Conservation (phyloP, 2,113 vertebrate genomes). For the Tachysurus fulvidraco region DNA sequence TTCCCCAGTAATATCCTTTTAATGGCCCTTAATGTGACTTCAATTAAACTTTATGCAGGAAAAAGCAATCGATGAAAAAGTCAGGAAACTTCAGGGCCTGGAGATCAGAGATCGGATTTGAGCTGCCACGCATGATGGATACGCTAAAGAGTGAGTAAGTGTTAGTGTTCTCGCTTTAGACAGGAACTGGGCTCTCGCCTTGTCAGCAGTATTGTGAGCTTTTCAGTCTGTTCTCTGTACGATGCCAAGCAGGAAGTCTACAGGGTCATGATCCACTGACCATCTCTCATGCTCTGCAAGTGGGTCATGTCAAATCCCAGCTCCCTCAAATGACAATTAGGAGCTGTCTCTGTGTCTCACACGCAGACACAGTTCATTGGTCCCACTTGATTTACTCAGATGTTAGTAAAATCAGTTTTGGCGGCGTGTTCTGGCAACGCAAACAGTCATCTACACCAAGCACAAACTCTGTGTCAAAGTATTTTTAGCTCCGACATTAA, state of each 20-base stretch:
- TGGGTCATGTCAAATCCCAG: constrained; percentile 51
- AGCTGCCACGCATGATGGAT: constrained; percentile 34
- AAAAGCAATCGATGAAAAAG: constrained; percentile 33
- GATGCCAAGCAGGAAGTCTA: constrained; percentile 36
- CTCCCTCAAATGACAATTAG: constrained; percentile 43
- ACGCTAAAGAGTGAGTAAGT: constrained; percentile 21
- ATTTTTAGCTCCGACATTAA: constrained; percentile 44
- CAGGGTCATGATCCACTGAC: constrained; percentile 50
- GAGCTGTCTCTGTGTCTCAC: constrained; percentile 39
- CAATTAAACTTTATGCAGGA: constrained; percentile 24
- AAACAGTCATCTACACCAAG: constrained; percentile 11
- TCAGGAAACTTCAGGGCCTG: constrained; percentile 18
- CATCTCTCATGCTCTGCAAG: constrained; percentile 53
- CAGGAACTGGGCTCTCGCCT: constrained; percentile 37
- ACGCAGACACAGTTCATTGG: constrained; percentile 4
- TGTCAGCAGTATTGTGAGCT: constrained; percentile 46
- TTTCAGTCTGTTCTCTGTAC: constrained; percentile 42
- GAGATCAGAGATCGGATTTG: constrained; percentile 25
- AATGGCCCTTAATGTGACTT: constrained; percentile 37
- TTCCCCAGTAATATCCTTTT: constrained; percentile 17
- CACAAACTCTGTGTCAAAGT: constrained; percentile 26
- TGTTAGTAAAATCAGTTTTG: constrained; percentile 29
- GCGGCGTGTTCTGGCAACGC: constrained; percentile 3
- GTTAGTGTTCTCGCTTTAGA: constrained; percentile 10
- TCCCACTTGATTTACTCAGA: constrained; percentile 13